Evolutionary conservation across 1,140 invertebrate species (phyloP).

Genomic region (Drosophila paulistorum): DNA sequence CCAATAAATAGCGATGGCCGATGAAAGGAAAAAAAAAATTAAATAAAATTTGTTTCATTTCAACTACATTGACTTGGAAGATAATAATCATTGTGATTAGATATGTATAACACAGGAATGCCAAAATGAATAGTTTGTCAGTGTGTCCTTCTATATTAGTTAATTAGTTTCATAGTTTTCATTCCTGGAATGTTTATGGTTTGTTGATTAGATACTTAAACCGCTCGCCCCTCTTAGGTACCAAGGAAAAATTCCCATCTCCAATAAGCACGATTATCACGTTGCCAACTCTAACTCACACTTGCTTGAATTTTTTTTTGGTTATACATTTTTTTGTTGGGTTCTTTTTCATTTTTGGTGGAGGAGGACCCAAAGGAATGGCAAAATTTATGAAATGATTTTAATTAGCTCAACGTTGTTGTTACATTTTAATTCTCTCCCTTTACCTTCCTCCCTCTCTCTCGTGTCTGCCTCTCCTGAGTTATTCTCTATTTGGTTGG

Average conservation of each 20-base stretch:
- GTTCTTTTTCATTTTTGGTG: slow-evolving; percentile 24
- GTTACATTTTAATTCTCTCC: slow-evolving; percentile 10
- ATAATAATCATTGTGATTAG: too few relatives aligned
- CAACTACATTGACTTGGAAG: too few relatives aligned
- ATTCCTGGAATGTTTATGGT: too few relatives aligned
- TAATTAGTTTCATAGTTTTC: too few relatives aligned
- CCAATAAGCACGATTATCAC: background rate
- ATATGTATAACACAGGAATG: too few relatives aligned
- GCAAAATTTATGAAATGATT: slow-evolving; percentile 77
- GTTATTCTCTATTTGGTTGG: slow-evolving; percentile 4
- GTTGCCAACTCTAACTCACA: background rate
- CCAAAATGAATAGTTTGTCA: too few relatives aligned
- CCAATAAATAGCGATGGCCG: slow-evolving; percentile 4
- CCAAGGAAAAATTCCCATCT: too few relatives aligned
- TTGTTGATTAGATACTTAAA: too few relatives aligned
- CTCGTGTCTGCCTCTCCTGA: background rate
- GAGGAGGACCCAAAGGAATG: slow-evolving; percentile 57
- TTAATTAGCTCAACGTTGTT: slow-evolving; percentile 65
- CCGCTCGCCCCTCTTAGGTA: too few relatives aligned
- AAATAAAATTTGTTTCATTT: too few relatives aligned
- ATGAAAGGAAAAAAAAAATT: background rate
- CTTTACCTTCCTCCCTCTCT: background rate
- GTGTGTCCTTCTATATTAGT: too few relatives aligned
- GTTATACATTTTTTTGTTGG: background rate
- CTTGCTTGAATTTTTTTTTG: slow-evolving; percentile 19